Evolutionary conservation across 2,888 invertebrate genomes (phyloP).

Genomic region (Theristus sp.): DNA sequence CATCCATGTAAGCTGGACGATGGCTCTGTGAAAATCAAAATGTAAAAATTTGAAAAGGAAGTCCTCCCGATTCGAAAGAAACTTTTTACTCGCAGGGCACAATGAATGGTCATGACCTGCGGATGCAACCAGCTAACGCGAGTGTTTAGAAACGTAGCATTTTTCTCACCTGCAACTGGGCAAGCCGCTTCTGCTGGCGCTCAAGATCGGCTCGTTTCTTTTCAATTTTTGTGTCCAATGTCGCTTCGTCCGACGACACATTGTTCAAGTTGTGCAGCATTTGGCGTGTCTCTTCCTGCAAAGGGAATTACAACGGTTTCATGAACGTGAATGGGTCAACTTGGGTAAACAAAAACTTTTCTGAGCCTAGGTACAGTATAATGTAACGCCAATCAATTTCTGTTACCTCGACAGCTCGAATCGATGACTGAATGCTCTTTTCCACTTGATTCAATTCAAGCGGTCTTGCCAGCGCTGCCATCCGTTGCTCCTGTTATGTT

Average conservation of each 20-base stretch:
- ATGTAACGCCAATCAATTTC: too few relatives aligned
- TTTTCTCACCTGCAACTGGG: slow-evolving; percentile 69
- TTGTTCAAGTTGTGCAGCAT: slow-evolving; percentile 52
- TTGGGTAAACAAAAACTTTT: too few relatives aligned
- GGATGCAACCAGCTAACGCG: too few relatives aligned
- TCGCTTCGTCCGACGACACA: slow-evolving; percentile 68
- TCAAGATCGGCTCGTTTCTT: slow-evolving; percentile 70
- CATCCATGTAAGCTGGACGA: slow-evolving; percentile 82
- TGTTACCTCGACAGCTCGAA: slow-evolving; percentile 42
- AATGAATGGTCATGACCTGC: too few relatives aligned
- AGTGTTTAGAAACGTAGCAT: too few relatives aligned
- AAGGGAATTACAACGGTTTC: too few relatives aligned
- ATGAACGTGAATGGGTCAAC: too few relatives aligned
- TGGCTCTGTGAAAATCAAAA: slow-evolving; percentile 14
- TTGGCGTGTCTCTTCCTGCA: slow-evolving; percentile 49
- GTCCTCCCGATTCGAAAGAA: too few relatives aligned
- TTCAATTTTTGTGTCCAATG: slow-evolving; percentile 73
- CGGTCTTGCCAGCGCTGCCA: slow-evolving; percentile 57
- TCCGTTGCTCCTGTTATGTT: slow-evolving; percentile 50
- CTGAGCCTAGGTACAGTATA: too few relatives aligned
- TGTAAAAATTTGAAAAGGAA: too few relatives aligned
- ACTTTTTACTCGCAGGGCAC: too few relatives aligned
- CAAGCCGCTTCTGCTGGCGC: slow-evolving; percentile 72
- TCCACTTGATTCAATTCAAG: slow-evolving; percentile 65
- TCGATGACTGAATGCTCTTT: slow-evolving; percentile 52